Conservation (phyloP, 2,888 invertebrate genomes). For the Ormia ochracea region DNA sequence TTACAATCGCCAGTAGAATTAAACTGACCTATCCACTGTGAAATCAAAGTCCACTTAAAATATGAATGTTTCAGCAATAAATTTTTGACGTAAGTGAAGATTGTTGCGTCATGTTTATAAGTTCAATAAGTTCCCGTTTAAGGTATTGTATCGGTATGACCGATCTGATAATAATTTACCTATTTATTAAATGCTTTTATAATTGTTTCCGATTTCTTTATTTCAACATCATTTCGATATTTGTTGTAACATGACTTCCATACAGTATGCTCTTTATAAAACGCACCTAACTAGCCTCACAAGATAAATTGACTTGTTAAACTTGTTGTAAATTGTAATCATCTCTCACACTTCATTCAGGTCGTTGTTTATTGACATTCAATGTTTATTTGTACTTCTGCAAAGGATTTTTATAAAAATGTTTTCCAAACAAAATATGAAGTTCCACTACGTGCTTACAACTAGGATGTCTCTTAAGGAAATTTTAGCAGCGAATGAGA, state of each 20-base stretch:
- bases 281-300: neutral
- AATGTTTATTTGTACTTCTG: neutral
- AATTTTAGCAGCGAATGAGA: neutral
- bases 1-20: too few species aligned
- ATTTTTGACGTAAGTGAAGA: neutral
- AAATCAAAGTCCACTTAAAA: neutral
- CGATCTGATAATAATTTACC: too few species aligned
- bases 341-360: too few species aligned
- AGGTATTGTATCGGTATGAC: too few species aligned
- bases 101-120: too few species aligned
- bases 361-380: too few species aligned
- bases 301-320: constrained; percentile 15
- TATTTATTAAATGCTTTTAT: too few species aligned
- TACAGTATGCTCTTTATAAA: too few species aligned
- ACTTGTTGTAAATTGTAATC: neutral
- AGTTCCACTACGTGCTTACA: neutral
- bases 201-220: too few species aligned
- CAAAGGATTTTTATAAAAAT: neutral
- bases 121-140: too few species aligned
- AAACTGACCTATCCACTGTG: constrained; percentile 49
- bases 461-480: neutral
- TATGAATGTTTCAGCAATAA: neutral
- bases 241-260: too few species aligned
- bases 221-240: too few species aligned
- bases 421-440: neutral